Evolutionary conservation across 2,113 vertebrate species (phyloP), one percentile per base, ranked within the genome.

Genomic region (Podilymbus podiceps): DNA sequence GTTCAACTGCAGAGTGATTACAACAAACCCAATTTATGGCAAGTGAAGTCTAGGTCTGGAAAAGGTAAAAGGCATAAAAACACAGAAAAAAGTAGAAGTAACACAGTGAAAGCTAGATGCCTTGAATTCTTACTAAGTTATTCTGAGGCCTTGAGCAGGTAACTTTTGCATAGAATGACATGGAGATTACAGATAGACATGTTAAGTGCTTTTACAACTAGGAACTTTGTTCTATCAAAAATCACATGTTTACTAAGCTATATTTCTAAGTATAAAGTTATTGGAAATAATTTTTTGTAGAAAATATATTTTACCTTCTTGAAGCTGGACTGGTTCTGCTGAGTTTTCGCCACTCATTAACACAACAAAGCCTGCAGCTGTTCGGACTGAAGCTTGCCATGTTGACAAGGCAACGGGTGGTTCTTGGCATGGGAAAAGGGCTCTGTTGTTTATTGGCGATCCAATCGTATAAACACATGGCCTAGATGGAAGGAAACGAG

Each of bases 351-450:
- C 99, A 52, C 99, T 99, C 98, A 99, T 98, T 98, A 99, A 98
- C 96, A 99, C 99, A 97, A 98, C 97, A 97, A 98, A 99, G 85
- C 98, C 98, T 85, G 97, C 97, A 96, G 98, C 98, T 97, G 99
- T 97, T 98, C 97, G 98, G 58, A 99, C 98, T 63, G 98, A 98
- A 49, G 99, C 99, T 97, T 99, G 99, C 99, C 99, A 99, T 20
- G 99, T 99, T 98, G 99, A 99, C 99, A 99, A 99, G 96, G 99
- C 99, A 98, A 99, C 96, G n/a, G 99, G 99, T 85, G 99, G 99
- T 80, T 99, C 99, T 97, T 99, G 99, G 98, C 99, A 99, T 59
- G 99, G 99, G 97, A 99, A 99, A 94, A 99, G 99, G 78, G 99
- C 99, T 97, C 99, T 98, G 98, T 99, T 99, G 99, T 99, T 99